These are phyloP conservation scores for Ormyrus thymus DNA, from an alignment of 2,888 invertebrate species.

Conservation along the genomic window DNA sequence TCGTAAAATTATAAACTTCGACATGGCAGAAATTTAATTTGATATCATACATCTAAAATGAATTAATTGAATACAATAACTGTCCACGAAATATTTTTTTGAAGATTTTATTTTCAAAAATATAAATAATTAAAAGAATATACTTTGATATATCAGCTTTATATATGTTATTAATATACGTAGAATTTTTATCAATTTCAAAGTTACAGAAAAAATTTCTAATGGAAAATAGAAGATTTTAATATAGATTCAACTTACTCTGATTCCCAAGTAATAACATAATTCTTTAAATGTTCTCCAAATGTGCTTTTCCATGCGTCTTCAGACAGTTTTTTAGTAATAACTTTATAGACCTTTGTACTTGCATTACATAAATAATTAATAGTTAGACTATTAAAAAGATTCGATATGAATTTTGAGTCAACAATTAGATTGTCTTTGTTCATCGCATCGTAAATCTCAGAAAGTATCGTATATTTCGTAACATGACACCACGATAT, in stretches of 20 bases:
- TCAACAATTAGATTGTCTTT: slow-evolving; percentile 58
- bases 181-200: background rate
- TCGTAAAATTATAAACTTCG: background rate
- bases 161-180: background rate
- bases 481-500: slow-evolving; percentile 79
- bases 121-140: background rate
- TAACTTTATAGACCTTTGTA: slow-evolving; percentile 78
- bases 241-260: slow-evolving; percentile 59
- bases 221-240: background rate
- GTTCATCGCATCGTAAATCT: slow-evolving; percentile 73
- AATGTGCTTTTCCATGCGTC: slow-evolving; percentile 76
- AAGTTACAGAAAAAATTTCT: background rate
- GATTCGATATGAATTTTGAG: slow-evolving; percentile 59
- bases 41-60: background rate
- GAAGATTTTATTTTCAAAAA: slow-evolving; percentile 17
- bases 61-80: too few species aligned
- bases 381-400: slow-evolving; percentile 75
- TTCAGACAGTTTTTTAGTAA: slow-evolving; percentile 74
- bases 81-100: background rate
- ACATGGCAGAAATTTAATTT: background rate
- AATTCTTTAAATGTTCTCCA: slow-evolving; percentile 66
- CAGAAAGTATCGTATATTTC: slow-evolving; percentile 78
- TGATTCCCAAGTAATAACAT: slow-evolving; percentile 67
- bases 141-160: background rate
- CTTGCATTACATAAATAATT: slow-evolving; percentile 79